phyloP scores from a whole-genome alignment of 2,113 vertebrate genomes.

The Xyliphius kryptos region DNA sequence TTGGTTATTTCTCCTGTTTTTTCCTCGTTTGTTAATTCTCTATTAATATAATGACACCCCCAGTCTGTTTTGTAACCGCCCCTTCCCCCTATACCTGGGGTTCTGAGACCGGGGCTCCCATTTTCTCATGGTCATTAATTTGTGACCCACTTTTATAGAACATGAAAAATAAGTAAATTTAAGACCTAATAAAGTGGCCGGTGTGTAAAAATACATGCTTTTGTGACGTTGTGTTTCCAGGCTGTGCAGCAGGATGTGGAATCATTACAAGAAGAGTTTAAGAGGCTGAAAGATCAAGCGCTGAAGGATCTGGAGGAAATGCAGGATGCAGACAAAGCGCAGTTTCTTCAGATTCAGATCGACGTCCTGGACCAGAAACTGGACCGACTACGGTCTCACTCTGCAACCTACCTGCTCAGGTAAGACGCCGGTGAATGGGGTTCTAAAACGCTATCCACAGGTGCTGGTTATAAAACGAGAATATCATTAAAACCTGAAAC shows the following conservation, averaged over 20 bases:
- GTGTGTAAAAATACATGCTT: not conserved
- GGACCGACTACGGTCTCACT: slow-evolving; percentile 74
- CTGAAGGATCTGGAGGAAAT: slow-evolving; percentile 53
- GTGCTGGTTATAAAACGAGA: not conserved
- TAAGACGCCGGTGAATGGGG: no score
- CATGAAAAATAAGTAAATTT: no score
- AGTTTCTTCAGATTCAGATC: slow-evolving; percentile 70
- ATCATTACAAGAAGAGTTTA: slow-evolving; percentile 46
- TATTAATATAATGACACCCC: no score
- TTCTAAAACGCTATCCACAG: no score
- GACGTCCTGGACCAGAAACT: slow-evolving; percentile 74
- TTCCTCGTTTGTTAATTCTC: no score
- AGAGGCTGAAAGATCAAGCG: slow-evolving; percentile 48
- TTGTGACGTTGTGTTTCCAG: slow-evolving; percentile 38
- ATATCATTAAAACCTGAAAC: not conserved
- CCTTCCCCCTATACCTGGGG: no score
- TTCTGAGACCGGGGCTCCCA: no score
- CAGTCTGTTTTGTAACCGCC: no score
- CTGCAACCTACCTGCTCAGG: slow-evolving; percentile 78
- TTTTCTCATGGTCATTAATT: no score
- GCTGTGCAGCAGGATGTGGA: slow-evolving; percentile 50
- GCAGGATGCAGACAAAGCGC: slow-evolving; percentile 58
- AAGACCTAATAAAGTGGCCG: not conserved
- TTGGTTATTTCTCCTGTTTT: no score
- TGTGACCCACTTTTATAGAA: no score